Evolutionary conservation across 2,888 invertebrate genomes (phyloP), one percentile per base, ranked within the genome.

Genomic region (Poecilus cupreus): DNA sequence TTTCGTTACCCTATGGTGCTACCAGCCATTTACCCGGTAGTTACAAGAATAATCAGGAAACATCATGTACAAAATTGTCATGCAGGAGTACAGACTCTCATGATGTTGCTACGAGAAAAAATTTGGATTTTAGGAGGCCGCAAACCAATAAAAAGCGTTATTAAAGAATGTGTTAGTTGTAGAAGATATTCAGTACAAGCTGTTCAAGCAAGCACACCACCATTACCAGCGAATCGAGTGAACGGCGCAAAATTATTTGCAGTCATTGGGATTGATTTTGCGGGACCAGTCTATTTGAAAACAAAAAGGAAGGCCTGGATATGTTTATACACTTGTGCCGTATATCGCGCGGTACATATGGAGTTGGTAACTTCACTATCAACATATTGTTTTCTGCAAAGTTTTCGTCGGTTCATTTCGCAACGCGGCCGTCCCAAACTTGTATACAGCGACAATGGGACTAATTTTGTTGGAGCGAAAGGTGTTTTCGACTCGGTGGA

Each of bases 1-100:
- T 87, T 86, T 83, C 79, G 83, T 22, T 83, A 49, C 82, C 86
- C 86, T 5, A 84, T 86, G 13, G 46, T 86, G 8, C 80, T 87
- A 76, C 85, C 86, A 22, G 51, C 57, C 0, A 54, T 77, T 6
- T 85, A 86, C 81, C 81, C 81, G 4, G 76, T 84, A 32, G 85
- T 86, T 0, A n/a, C 0, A 26, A 26, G 24, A 60, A 26, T 60
- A 6, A 60, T 60, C n/a, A 60, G 24, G 70, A 80, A 82, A 32
- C 26, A 39, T 18, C 83, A 82, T 82, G 51, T 26, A 3, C 24
- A 60, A 32, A 10, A 60, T 60, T 60, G 32, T 32, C 82, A 80
- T 60, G 54, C 70, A 32, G 83, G 83, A 20, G 80, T 82, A 43
- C 84, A 85, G 57, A 83, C 84, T 13, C 79, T 84, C 2, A 74